Base-by-base conservation (phyloP, 2,113 vertebrate genomes). In the Silurus asotus region DNA sequence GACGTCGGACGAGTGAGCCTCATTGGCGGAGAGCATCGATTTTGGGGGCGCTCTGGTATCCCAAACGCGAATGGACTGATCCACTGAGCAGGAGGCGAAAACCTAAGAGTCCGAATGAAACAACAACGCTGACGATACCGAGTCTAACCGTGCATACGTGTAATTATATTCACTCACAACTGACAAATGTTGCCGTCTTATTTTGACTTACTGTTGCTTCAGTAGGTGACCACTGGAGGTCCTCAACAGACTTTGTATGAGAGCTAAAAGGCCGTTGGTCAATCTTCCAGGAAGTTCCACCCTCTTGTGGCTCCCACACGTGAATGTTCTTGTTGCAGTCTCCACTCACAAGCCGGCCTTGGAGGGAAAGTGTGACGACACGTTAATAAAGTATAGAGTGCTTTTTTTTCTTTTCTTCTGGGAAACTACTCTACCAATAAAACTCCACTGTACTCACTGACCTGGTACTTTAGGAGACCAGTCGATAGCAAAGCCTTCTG, bases 251-350 rank as follows among this genome's bases (percentile, higher is more conserved):
- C 82, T 95, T 93, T 25, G 88, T 96, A 91, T 98, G 97, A 14
- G 96, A 96, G 67, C 94, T 94, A 80, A 97, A 97, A 2, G 97
- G 96, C 58, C 97, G 92, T 88, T 98, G 97, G 92, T 98, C 97
- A 62, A 98, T 94, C 11, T 95, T 91, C 97, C 97, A 98, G 0
- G 93, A 92, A 2, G 94, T 90, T n/a, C 96, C 96, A 0, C 95
- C 95, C 1, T 97, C 96, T 0, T 83, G 90, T 0, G 97, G 97
- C 5, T 95, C 96, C 97, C 97, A 98, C 56, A 97, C 93, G 2
- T 97, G 97, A 89, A 98, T 97, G 90, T 96, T 97, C 90, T 96
- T 97, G 82, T 96, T 97, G 88, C 96, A 97, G 90, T 98, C 97
- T 0, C 96, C 97, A 0, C 95, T 97, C 83, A 96, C 92, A 17